Conservation (phyloP, 2,113 vertebrate species). For the Cromileptes altivelis region DNA sequence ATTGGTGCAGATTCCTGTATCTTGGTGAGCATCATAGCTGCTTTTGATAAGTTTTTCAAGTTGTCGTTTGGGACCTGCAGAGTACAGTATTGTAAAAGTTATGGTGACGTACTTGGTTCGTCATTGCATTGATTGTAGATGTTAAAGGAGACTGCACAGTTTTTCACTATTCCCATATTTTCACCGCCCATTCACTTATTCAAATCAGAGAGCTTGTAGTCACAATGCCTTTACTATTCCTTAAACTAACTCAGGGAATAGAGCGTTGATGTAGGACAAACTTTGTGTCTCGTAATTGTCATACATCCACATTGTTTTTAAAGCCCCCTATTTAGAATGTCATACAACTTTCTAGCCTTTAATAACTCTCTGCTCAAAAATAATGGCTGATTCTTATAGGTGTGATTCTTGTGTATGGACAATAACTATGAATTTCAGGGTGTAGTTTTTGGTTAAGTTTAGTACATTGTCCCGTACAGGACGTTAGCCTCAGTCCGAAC, state of each 20-base stretch:
- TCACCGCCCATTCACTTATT: background rate
- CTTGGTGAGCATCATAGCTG: background rate
- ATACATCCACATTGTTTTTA: background rate
- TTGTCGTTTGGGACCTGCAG: background rate
- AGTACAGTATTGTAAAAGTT: background rate
- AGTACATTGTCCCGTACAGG: background rate
- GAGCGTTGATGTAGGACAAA: background rate
- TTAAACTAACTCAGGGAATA: constrained; percentile 1
- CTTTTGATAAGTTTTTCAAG: constrained; percentile 12
- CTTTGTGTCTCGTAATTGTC: background rate
- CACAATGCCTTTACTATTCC: background rate
- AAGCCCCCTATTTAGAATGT: background rate
- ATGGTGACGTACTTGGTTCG: constrained; percentile 14
- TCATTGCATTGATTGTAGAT: constrained; percentile 1
- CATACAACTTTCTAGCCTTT: background rate
- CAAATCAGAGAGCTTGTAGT: background rate
- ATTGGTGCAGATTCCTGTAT: background rate
- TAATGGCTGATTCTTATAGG: background rate
- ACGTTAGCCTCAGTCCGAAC: background rate
- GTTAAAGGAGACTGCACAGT: background rate
- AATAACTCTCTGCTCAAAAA: background rate
- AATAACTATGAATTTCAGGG: background rate
- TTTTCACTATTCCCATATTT: background rate
- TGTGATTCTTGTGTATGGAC: background rate
- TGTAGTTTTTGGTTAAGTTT: background rate